These are phyloP conservation scores for Clivina fossor DNA, from an alignment of 2,888 invertebrate genomes.

Conservation along the genomic window DNA sequence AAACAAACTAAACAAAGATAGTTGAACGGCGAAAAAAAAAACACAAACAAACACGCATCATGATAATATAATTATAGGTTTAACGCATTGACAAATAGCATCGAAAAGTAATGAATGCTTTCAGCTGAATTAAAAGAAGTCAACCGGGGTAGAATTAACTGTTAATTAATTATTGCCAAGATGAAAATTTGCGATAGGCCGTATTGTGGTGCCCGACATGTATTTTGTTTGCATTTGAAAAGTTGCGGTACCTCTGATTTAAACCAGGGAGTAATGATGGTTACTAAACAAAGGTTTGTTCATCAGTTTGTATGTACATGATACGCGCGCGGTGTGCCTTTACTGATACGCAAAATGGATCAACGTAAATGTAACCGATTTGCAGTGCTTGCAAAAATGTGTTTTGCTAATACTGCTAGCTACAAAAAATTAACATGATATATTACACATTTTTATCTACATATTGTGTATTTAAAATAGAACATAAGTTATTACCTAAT, in stretches of 20 bases:
- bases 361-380: no score
- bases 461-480: no score
- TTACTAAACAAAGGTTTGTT: slow-evolving; percentile 49
- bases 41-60: neutral
- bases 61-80: slow-evolving; percentile 32
- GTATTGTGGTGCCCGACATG: neutral
- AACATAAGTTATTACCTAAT: no score
- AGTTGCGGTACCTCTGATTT: slow-evolving; percentile 47
- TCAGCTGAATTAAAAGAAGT: slow-evolving; percentile 34
- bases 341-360: neutral
- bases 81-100: slow-evolving; percentile 32
- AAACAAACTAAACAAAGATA: slow-evolving; percentile 1
- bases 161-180: slow-evolving; percentile 22
- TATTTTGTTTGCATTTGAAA: slow-evolving; percentile 19
- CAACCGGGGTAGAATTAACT: slow-evolving; percentile 27
- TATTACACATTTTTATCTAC: no score
- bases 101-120: slow-evolving; percentile 33
- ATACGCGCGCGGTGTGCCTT: slow-evolving; percentile 4
- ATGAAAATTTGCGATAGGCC: neutral
- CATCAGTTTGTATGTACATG: slow-evolving; percentile 20
- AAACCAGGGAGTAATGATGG: slow-evolving; percentile 54
- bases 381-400: no score
- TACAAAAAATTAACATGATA: no score
- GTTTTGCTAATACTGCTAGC: no score
- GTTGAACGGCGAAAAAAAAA: neutral